phyloP scores from a whole-genome alignment of 1,140 invertebrate genomes.

The Agraylea sexmaculata region DNA sequence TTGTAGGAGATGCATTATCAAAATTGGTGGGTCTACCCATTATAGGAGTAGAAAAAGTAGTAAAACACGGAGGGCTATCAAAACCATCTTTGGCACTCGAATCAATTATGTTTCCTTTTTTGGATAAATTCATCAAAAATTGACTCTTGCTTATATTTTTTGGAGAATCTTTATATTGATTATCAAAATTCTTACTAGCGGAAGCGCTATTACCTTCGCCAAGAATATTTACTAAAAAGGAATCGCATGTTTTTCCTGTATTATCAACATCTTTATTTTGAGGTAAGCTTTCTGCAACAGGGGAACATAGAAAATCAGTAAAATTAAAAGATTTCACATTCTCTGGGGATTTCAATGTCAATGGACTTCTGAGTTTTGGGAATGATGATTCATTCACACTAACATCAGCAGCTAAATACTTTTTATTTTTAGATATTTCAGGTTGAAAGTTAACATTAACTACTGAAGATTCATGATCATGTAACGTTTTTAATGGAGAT shows the following conservation, averaged over 20 bases:
- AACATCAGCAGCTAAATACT: conserved; percentile 27
- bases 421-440: conserved; percentile 22
- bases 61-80: no score
- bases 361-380: conserved; percentile 3
- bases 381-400: conserved; percentile 29
- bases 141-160: neutral
- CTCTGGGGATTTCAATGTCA: conserved; percentile 9
- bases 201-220: conserved; percentile 7
- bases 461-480: conserved; percentile 31
- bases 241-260: no score
- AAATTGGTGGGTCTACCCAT: conserved; percentile 2
- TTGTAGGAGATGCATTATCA: conserved; percentile 25
- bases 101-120: no score
- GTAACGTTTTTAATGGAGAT: conserved; percentile 28
- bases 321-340: conserved; percentile 12
- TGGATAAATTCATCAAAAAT: no score
- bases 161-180: neutral
- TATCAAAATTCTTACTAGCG: neutral
- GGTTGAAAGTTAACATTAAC: conserved; percentile 33
- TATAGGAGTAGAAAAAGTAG: conserved; percentile 16
- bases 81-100: no score
- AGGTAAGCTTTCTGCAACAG: conserved; percentile 2
- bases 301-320: conserved; percentile 14
- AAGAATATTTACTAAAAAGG: conserved; percentile 16
- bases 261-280: no score